Base-by-base conservation (phyloP, 2,888 invertebrate genomes). In the Tethea ocularis region DNA sequence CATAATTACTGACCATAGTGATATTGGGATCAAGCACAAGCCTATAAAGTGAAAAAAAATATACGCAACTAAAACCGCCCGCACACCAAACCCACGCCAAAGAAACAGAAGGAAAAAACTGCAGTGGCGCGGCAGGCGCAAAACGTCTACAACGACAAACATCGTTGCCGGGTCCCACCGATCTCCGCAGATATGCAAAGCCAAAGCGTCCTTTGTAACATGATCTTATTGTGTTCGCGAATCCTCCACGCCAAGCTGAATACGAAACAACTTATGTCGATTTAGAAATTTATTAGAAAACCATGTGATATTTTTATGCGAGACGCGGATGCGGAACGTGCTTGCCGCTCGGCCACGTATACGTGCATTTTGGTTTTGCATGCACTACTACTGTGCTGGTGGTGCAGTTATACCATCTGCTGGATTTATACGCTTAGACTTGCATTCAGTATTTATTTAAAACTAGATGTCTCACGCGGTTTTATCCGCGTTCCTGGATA, bases 241-340 rank as follows among this genome's bases (percentile, higher is more conserved):
- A 84, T 84, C 79, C 80, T 74, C 73, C 73, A 69, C 74, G 79
- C 81, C 75, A 63, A 68, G 74, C 80, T 84, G 91, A 88, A 91
- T 91, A 87, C 88, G 80, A 85, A 90, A 90, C 89, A 81, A 84
- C 82, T 86, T 84, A 87, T 82, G 88, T 89, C 91, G 91, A 91
- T 90, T 90, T 88, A 86, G 86, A 87, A 90, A 89, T 91, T 91
- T 91, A 91, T 92, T 90, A 91, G 88, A 83, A 88, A 70, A 29
- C 66, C 75, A 65, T 65, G 64, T 65, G 72, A 80, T 77, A 87
- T 85, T 91, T 88, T 89, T 85, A 89, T 89, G 86, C 88, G 78
- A 69, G 74, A 71, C 84, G 79, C 81, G 85, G 78, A 70, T 61
- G 67, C 71, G 68, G 78, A 68, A 78, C 75, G 74, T 73, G 66